Base-by-base conservation (phyloP, 2,797 vertebrate species). In the Karalla daura region DNA sequence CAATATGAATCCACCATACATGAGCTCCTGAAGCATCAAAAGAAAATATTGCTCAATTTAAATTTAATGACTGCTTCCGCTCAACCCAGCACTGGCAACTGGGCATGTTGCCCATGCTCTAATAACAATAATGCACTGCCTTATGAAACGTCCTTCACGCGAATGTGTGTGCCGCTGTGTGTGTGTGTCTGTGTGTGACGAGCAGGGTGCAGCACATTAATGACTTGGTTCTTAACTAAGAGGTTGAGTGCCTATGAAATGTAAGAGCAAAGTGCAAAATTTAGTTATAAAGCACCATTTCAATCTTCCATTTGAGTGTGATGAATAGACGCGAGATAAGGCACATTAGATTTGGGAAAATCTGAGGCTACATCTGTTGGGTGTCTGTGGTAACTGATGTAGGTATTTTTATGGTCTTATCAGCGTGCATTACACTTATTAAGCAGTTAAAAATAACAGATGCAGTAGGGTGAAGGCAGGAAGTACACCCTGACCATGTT, bases 21-120 rank as follows among this genome's bases (percentile, higher is more conserved):
- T n/a, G 52, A 60, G 84, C 81, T 89, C 85, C 87, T 17, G 43
- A 71, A 81, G 88, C 82, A 81, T 88, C 84, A 84, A 75, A 87
- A 87, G 81, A 89, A 94, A 92, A 94, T 92, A 92, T 89, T 91
- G 89, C 88, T 92, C 89, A 91, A 93, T 93, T 93, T 92, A 88
- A 89, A 91, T 92, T 87, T 92, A 93, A 93, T 93, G 92, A 91
- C 87, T 85, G 81, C 84, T 88, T 91, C 90, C 40, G 69, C 73
- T 91, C 85, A 86, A 78, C 76, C 78, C 76, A 18, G 79, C 74
- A 61, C 49, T 71, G 65, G 78, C 82, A 75, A 83, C 86, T 87
- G 84, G 91, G 91, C 84, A 62, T 63, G 25, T 77, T 17, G 83
- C 87, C 86, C 76, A 37, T 77, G 81, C 73, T 84, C 85, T 91